Percentiles rank a stretch among this genome's conserved stretches.
Evolutionary conservation across 2,888 invertebrate species (phyloP).

Genomic region (Actias luna): DNA sequence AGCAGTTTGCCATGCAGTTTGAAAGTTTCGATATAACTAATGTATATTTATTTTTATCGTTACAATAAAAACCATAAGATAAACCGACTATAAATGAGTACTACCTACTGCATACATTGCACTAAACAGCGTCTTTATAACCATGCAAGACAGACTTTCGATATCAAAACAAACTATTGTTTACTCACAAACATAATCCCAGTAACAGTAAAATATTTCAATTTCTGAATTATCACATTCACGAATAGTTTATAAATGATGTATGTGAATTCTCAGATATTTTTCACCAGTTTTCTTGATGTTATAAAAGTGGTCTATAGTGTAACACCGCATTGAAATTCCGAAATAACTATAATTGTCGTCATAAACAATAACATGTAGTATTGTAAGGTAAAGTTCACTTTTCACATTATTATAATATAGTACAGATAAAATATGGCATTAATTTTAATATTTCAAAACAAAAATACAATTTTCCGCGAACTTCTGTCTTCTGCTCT

Average conservation of each 20-base stretch:
- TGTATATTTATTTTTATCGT: neutral
- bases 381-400: neutral
- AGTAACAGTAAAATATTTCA: neutral
- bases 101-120: neutral
- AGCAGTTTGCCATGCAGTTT: neutral
- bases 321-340: neutral
- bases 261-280: neutral
- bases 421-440: slow-evolving; percentile 29
- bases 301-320: neutral
- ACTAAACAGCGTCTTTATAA: slow-evolving; percentile 1
- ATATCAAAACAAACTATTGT: slow-evolving; percentile 14
- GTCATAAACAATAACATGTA: neutral
- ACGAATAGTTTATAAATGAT: slow-evolving; percentile 3
- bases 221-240: neutral
- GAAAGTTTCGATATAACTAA: neutral
- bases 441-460: slow-evolving; percentile 28
- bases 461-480: slow-evolving; percentile 56
- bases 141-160: slow-evolving; percentile 13
- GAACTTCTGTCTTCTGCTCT: slow-evolving; percentile 49
- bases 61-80: neutral
- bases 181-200: slow-evolving; percentile 24
- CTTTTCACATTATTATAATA: slow-evolving; percentile 23
- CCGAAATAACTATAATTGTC: neutral
- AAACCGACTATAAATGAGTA: neutral
- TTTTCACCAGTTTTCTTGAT: neutral